Evolutionary conservation across 2,113 vertebrate species (phyloP), one percentile per base, ranked within the genome.

Genomic region (Menidia beryllina): DNA sequence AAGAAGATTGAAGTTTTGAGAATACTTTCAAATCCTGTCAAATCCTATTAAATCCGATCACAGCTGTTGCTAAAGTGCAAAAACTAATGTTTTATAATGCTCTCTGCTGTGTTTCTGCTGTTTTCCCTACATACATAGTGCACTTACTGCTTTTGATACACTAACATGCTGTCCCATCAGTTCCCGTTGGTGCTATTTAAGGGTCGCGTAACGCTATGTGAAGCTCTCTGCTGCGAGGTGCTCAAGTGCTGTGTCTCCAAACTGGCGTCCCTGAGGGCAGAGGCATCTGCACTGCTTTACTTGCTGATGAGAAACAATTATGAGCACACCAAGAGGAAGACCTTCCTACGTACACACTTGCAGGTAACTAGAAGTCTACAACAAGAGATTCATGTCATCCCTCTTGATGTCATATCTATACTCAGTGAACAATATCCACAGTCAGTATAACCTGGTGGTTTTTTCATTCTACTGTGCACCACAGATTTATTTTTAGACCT

Each of bases 291-390:
- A n/a, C 94, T 99, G 79, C 93, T 99, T 21, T 99, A 98, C 81
- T 94, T 99, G 69, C 93, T 98, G 60, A 99, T 99, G 98, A 95
- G 94, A 69, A 97, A 96, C 85, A 99, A 99, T 90, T 99, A 97
- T 55, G 97, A 99, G 65, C 98, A 95, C 91, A 99, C 97, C 71
- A 98, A 97, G 90, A 96, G 95, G 79, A 96, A 94, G 86, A 97
- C 94, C 0, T 99, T 98, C 87, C 85, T 99, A 56, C 95, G 97
- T 71, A 98, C 95, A 0, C 98, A 99, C 78, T 93, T 99, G 53
- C 98, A 99, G 96, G 98, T 98, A 91, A 15, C 41, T 13, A 0
- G 5, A 12, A 12, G 56, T 0, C 10, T 53, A n/a, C 4, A 34
- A 8, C 30, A 34, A 10, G 30, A 10, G 30, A 34, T 8, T 2